phyloP scores from a whole-genome alignment of 2,888 invertebrate species.

The Drosophila lutescens region DNA sequence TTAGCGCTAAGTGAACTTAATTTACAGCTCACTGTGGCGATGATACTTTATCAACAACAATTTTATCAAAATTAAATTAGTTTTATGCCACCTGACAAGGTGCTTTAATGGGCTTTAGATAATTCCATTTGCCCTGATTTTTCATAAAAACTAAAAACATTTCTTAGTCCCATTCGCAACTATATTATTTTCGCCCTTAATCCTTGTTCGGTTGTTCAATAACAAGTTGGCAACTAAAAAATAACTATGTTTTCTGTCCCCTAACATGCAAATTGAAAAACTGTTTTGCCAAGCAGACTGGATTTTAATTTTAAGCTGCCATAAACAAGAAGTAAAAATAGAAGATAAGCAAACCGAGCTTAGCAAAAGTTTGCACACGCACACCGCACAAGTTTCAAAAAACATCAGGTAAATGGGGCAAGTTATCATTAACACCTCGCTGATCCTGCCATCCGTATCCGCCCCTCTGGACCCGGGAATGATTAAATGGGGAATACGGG shows the following conservation, averaged over 20 bases:
- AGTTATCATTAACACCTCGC: conserved; percentile 67
- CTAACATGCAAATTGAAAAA: conserved; percentile 20
- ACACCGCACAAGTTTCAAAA: conserved; percentile 27
- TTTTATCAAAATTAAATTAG: conserved; percentile 1
- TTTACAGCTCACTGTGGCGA: conserved; percentile 12
- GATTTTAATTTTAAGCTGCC: conserved; percentile 32
- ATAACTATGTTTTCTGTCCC: conserved; percentile 2
- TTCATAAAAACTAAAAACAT: neutral
- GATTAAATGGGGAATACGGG: conserved; percentile 42
- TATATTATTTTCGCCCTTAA: too few relatives aligned
- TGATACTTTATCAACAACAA: neutral
- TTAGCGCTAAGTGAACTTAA: conserved; percentile 8
- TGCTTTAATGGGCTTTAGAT: neutral
- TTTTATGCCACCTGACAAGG: neutral
- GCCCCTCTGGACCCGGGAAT: conserved; percentile 2
- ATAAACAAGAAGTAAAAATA: conserved; percentile 13
- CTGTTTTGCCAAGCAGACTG: conserved; percentile 4
- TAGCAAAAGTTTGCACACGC: conserved; percentile 24
- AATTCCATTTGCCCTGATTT: neutral
- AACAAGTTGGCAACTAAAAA: conserved; percentile 1
- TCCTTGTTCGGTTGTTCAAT: neutral
- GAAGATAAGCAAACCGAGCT: conserved; percentile 37
- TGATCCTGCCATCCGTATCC: conserved; percentile 36
- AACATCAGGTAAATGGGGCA: conserved; percentile 38
- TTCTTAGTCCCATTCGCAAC: neutral